Conservation (phyloP, 2,113 vertebrate species). For the rat (Rattus norvegicus) region GRCr8 NC_086026.1:40374501-40375000, state of each 20-base stretch:
- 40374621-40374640: background rate
- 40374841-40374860: background rate
- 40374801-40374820: background rate
- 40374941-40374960: background rate
- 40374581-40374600: background rate
- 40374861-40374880: background rate
- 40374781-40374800: background rate
- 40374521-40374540: background rate
- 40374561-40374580: background rate
- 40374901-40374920: background rate
- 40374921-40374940: background rate
- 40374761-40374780: rapidly evolving
- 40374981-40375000: background rate
- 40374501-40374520: background rate
- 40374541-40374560: background rate
- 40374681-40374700: background rate
- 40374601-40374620: background rate
- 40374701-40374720: background rate
- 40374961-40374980: background rate
- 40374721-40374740: background rate
- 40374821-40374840: background rate
- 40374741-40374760: background rate
- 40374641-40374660: background rate
- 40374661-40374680: background rate
- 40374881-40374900: background rate